A percentile compares a stretch with the other conserved stretches of the same genome.
These are phyloP conservation scores for Trachelus tabidus DNA, from an alignment of 2,888 invertebrate genomes.

Conservation along the genomic window DNA sequence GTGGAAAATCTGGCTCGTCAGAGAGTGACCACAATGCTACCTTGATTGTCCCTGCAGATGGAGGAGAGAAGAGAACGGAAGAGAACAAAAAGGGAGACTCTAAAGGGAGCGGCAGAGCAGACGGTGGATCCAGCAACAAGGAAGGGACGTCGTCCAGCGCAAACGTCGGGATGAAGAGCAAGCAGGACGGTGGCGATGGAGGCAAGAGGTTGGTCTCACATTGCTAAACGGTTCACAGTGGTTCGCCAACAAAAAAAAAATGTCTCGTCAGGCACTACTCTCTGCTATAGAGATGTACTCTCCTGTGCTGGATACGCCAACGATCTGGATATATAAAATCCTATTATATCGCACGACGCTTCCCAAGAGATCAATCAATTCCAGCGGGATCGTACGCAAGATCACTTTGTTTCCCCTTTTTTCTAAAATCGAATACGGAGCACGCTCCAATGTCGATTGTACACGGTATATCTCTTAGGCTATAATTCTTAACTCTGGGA, in stretches of 20 bases:
- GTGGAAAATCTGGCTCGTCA: conserved; percentile 46
- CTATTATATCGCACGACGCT: conserved; percentile 48
- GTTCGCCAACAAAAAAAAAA: conserved; percentile 20
- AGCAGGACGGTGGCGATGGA: conserved; percentile 68
- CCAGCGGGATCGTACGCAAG: conserved; percentile 54
- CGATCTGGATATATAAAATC: conserved; percentile 32
- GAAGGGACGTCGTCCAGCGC: conserved; percentile 58
- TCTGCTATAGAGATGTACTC: conserved; percentile 50
- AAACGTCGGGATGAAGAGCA: conserved; percentile 69
- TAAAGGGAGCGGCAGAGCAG: conserved; percentile 63
- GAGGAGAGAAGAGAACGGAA: conserved; percentile 64
- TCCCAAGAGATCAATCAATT: conserved; percentile 29
- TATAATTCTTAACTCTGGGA: conserved; percentile 59
- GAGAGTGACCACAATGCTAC: conserved; percentile 59
- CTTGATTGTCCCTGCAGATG: conserved; percentile 57
- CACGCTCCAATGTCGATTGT: conserved; percentile 9
- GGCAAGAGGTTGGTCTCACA: conserved; percentile 70
- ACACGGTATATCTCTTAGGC: conserved; percentile 34
- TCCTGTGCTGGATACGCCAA: conserved; percentile 42
- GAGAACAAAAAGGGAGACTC: conserved; percentile 61
- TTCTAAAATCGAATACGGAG: conserved; percentile 10
- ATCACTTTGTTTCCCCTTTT: conserved; percentile 29
- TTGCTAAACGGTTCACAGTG: conserved; percentile 52
- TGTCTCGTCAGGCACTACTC: conserved; percentile 1
- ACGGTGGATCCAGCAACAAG: conserved; percentile 56